These are phyloP conservation scores for Patagioenas fasciata DNA, from an alignment of 2,113 vertebrate genomes.

Conservation along the genomic window DNA sequence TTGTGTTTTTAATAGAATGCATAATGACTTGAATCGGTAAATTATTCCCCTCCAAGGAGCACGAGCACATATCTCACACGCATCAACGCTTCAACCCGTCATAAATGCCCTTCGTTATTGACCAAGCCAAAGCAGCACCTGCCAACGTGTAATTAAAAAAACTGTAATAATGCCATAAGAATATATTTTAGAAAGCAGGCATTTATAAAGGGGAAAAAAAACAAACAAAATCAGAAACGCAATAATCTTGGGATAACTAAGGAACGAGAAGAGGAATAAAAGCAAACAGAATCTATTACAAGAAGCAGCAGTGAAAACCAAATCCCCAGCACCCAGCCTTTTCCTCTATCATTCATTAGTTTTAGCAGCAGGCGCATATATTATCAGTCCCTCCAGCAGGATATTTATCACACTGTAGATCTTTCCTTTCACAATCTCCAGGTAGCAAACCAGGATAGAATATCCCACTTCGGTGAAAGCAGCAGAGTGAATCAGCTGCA, in stretches of 20 bases:
- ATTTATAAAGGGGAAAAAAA: background rate
- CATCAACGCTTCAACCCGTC: background rate
- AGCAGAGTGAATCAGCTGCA: background rate
- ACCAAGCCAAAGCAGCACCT: conserved; percentile 23
- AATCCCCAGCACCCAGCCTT: background rate
- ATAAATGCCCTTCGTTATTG: conserved; percentile 6
- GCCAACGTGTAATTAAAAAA: conserved; percentile 46
- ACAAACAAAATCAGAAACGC: background rate
- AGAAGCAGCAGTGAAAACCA: conserved; percentile 19
- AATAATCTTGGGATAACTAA: background rate
- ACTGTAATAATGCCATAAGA: background rate
- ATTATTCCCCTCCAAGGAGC: conserved; percentile 60
- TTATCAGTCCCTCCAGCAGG: background rate
- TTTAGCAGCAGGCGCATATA: conserved; percentile 9
- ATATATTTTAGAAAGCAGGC: background rate
- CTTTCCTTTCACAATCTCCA: background rate
- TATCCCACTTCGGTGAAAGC: background rate
- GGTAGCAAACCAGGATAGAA: background rate
- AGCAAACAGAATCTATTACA: background rate
- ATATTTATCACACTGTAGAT: background rate
- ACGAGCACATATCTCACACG: background rate
- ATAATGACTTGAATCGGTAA: conserved; percentile 50
- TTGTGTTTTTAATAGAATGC: conserved; percentile 59
- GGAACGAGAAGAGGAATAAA: background rate
- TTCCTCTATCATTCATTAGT: background rate